Conservation (phyloP, 2,888 invertebrate genomes). For the Synergus japonicus region DNA sequence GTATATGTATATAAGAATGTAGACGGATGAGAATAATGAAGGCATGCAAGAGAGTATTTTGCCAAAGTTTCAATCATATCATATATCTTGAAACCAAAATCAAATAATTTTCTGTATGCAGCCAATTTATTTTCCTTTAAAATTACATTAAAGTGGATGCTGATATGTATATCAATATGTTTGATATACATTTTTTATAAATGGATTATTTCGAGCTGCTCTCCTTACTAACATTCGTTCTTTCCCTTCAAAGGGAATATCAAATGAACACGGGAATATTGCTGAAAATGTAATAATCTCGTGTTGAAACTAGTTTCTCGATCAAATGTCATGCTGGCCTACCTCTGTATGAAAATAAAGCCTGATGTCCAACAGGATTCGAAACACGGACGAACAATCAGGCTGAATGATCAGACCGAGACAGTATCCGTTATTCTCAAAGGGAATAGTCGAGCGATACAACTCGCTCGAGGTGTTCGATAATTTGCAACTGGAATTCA, state of each 20-base stretch:
- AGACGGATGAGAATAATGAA: conserved; percentile 16
- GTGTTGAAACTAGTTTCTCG: conserved; percentile 36
- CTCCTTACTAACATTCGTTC: not conserved
- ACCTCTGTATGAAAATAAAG: conserved; percentile 26
- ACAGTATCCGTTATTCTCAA: conserved; percentile 32
- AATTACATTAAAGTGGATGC: not conserved
- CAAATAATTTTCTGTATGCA: no score
- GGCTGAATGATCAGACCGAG: conserved; percentile 30
- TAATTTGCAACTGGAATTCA: conserved; percentile 23
- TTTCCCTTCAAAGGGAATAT: conserved; percentile 11
- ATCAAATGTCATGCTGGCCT: conserved; percentile 36
- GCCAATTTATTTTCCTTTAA: not conserved
- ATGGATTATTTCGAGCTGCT: not conserved
- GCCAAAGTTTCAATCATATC: not conserved
- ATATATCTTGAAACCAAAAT: no score
- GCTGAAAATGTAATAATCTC: conserved; percentile 35
- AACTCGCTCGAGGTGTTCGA: conserved; percentile 36
- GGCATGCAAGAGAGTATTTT: not conserved
- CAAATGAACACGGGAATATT: conserved; percentile 16
- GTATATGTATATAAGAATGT: not conserved
- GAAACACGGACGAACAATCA: conserved; percentile 38
- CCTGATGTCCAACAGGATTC: conserved; percentile 29
- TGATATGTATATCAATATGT: no score
- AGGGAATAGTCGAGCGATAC: conserved; percentile 33
- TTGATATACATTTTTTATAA: not conserved